These are phyloP conservation scores for Drosophila bifasciata DNA, from an alignment of 1,140 invertebrate species.

Conservation along the genomic window DNA sequence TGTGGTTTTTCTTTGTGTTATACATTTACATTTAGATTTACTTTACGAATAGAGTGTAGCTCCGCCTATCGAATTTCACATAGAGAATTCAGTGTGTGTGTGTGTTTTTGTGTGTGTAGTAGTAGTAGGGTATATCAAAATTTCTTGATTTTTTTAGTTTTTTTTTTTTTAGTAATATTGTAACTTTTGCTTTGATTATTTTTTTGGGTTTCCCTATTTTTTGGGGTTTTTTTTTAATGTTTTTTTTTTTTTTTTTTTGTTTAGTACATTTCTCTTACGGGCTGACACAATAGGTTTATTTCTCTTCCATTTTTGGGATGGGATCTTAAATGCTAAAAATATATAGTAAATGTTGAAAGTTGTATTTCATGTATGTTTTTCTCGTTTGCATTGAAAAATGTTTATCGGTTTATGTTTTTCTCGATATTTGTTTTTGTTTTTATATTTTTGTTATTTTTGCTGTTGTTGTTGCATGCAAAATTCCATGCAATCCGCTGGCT, in stretches of 20 bases:
- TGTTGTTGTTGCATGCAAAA: conserved; percentile 10
- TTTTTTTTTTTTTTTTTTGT: conserved; percentile 15
- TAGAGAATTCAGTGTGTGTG: conserved; percentile 36
- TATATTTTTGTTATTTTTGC: conserved; percentile 6
- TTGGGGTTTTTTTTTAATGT: conserved; percentile 10
- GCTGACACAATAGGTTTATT: conserved; percentile 53
- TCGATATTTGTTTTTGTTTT: conserved; percentile 25
- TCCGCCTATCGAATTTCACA: conserved; percentile 43
- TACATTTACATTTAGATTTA: conserved; percentile 40
- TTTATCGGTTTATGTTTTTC: conserved; percentile 17
- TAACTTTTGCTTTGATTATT: conserved; percentile 17
- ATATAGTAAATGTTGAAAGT: conserved; percentile 53
- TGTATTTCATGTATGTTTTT: conserved; percentile 42
- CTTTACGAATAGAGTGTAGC: conserved; percentile 31
- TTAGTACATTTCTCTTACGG: conserved; percentile 45
- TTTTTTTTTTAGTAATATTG: conserved; percentile 3
- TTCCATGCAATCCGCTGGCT: conserved; percentile 24
- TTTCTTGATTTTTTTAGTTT: neutral
- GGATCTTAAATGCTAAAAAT: conserved; percentile 58
- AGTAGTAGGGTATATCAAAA: conserved; percentile 4
- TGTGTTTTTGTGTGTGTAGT: conserved; percentile 34
- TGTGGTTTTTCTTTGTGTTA: conserved; percentile 26
- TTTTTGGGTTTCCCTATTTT: conserved; percentile 1
- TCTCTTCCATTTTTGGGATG: conserved; percentile 25
- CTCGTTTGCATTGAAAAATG: conserved; percentile 34